Percentiles rank a stretch among this genome's conserved stretches.
These are phyloP conservation scores for Microdon myrmicae DNA, from an alignment of 2,888 invertebrate species.

Conservation along the genomic window DNA sequence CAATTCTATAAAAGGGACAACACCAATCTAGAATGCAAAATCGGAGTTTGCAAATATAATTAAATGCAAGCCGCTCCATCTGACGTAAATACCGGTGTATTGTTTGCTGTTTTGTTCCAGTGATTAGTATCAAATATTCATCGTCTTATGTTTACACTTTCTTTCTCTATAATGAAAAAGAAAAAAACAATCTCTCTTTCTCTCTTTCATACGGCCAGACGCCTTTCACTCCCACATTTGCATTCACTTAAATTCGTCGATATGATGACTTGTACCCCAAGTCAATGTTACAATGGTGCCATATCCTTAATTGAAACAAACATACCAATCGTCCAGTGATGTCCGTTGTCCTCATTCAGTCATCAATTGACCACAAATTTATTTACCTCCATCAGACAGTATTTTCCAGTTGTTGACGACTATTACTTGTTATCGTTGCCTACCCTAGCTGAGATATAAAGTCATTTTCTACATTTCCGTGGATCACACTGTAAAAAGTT, in stretches of 20 bases:
- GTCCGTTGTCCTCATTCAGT: constrained; percentile 17
- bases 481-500: constrained; percentile 39
- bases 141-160: constrained; percentile 10
- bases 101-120: constrained; percentile 4
- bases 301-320: constrained; percentile 47
- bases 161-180: constrained; percentile 4
- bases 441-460: background rate
- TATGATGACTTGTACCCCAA: background rate
- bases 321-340: constrained; percentile 37
- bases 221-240: constrained; percentile 34
- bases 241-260: constrained; percentile 29
- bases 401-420: constrained; percentile 7
- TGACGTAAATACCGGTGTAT: constrained; percentile 1
- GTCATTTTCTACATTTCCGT: constrained; percentile 28
- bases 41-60: constrained; percentile 22
- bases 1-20: constrained; percentile 6
- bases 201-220: constrained; percentile 14
- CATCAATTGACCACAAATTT: constrained; percentile 50
- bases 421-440: background rate
- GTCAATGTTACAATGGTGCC: constrained; percentile 6
- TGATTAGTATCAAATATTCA: constrained; percentile 26
- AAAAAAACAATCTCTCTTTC: constrained; percentile 7
- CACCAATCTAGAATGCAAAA: constrained; percentile 17
- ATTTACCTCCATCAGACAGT: constrained; percentile 41
- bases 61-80: constrained; percentile 15